Evolutionary conservation across 2,113 vertebrate species (phyloP).

Genomic region (Carettochelys insculpta): DNA sequence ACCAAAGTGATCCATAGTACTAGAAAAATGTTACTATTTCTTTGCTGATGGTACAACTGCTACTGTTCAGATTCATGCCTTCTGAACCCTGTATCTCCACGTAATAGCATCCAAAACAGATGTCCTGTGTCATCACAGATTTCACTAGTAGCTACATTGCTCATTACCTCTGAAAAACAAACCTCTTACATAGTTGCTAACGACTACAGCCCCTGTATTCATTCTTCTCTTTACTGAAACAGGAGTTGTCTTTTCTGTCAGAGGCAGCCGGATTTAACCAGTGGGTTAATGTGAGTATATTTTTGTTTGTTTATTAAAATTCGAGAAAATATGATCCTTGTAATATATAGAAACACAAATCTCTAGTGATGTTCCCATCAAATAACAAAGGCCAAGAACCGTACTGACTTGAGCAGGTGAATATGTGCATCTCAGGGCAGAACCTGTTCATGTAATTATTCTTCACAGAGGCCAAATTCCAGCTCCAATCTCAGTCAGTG

Average conservation of each 20-base stretch:
- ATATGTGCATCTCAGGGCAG: rapidly evolving
- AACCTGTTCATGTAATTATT: not conserved
- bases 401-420: not conserved
- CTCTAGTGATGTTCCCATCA: not conserved
- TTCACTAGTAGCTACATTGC: not conserved
- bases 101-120: not conserved
- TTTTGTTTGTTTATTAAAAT: not conserved
- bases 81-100: not conserved
- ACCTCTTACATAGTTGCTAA: not conserved
- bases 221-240: slow-evolving; percentile 32
- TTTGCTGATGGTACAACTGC: not conserved
- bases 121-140: rapidly evolving
- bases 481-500: not conserved
- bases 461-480: not conserved
- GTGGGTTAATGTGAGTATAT: slow-evolving; percentile 86
- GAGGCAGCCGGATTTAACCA: slow-evolving; percentile 82
- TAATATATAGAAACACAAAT: not conserved
- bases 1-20: not conserved
- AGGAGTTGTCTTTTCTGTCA: slow-evolving; percentile 85
- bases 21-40: not conserved
- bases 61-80: not conserved
- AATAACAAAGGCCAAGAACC: not conserved
- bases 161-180: not conserved
- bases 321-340: not conserved
- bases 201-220: not conserved